Base-by-base conservation (phyloP, 2,888 invertebrate genomes). In the Ormyrus labotus region DNA sequence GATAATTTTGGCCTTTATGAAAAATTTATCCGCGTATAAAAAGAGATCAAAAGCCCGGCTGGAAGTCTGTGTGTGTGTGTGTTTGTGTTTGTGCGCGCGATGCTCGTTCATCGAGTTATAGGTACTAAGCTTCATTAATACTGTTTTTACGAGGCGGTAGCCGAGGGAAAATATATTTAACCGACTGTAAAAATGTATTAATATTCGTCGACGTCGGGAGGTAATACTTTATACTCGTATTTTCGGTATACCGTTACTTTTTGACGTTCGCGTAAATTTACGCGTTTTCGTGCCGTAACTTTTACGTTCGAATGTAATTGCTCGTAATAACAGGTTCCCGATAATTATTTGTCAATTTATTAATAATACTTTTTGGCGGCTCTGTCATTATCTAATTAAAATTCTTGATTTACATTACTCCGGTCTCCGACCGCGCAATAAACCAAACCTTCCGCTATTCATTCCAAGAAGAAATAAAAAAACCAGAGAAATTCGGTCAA, bases 1-100 rank as follows among this genome's bases (percentile, higher is more conserved):
- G 50, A 50, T 64, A 64, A 64, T 64, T 64, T 64, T 13, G 34
- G 13, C 48, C 50, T 50, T 64, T 64, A 64, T 50, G 64, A 50
- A 48, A 64, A 64, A 5, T 64, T 64, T 64, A 64, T 64, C 50
- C 50, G 48, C 50, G 50, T 50, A 13, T 4, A 50, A 13, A 50
- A 50, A n/a, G 64, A 50, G 50, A 64, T 63, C 63, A 50, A 64
- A 64, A 13, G 64, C n/a, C 6, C 11, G 8, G 34, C 50, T 64
- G 6, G 13, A n/a, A 64, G 48, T 5, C 9, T 63, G 6, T 34
- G 34, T 34, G 34, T 34, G 34, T 34, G 34, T 34, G 34, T 34
- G 34, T 34, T 0, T 19, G 19, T 19, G 19, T 19, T 1, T 19
- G 19, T 3, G 34, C 2, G 34, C 34, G 34, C 34, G 34, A 7